These are phyloP conservation scores for Palaemon carinicauda DNA, from an alignment of 1,140 invertebrate species.

Conservation along the genomic window DNA sequence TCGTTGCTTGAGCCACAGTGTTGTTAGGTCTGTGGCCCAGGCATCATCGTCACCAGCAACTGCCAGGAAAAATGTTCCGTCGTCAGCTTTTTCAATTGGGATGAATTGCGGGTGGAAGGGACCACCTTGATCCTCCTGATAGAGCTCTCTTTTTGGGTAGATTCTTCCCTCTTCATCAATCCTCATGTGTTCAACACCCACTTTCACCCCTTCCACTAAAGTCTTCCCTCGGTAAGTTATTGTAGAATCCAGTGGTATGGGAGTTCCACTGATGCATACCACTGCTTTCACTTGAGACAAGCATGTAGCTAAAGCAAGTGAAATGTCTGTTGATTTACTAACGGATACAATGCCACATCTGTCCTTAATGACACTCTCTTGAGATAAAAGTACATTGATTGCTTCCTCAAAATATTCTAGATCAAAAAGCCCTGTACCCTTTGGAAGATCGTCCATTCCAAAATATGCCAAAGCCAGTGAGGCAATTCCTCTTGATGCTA, in stretches of 20 bases:
- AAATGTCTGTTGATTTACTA: conserved; percentile 21
- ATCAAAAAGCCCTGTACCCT: conserved; percentile 16
- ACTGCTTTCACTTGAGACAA: conserved; percentile 42
- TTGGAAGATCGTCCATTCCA: conserved; percentile 30
- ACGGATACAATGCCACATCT: conserved; percentile 39
- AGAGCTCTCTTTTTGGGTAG: background rate
- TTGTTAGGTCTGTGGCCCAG: background rate
- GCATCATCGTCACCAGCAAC: conserved; percentile 25
- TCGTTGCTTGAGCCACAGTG: background rate
- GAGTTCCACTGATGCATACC: conserved; percentile 25
- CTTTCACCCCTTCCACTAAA: conserved; percentile 14
- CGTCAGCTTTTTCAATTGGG: conserved; percentile 31
- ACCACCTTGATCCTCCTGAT: background rate
- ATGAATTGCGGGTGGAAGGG: conserved; percentile 8
- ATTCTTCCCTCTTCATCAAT: background rate
- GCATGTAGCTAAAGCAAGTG: conserved; percentile 19
- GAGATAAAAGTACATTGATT: conserved; percentile 30
- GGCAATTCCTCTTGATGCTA: conserved; percentile 39
- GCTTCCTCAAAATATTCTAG: conserved; percentile 50
- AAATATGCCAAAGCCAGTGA: conserved; percentile 44
- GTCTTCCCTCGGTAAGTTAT: conserved; percentile 6
- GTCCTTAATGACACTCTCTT: conserved; percentile 15
- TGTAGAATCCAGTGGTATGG: background rate
- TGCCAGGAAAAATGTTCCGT: conserved; percentile 38
- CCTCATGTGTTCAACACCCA: background rate